These are phyloP conservation scores for Eristalinus aeneus DNA, from an alignment of 2,888 invertebrate genomes.

Conservation along the genomic window DNA sequence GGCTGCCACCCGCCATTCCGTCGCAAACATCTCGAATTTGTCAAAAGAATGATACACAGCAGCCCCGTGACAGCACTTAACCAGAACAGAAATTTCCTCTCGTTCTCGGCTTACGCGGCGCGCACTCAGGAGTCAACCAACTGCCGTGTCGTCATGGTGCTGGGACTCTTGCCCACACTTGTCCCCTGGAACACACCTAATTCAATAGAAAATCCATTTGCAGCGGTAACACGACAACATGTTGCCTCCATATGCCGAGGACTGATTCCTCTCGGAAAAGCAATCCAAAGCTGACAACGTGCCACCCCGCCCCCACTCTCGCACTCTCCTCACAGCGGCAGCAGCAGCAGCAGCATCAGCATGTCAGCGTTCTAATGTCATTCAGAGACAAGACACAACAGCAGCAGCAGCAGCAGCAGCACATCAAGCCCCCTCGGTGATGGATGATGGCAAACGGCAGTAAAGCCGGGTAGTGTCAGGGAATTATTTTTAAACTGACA, in stretches of 20 bases:
- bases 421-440: neutral
- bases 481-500: constrained; percentile 69
- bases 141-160: neutral
- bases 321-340: constrained; percentile 1
- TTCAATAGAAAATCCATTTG: constrained; percentile 59
- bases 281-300: constrained; percentile 44
- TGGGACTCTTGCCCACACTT: constrained; percentile 13
- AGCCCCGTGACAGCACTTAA: neutral
- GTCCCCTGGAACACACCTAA: constrained; percentile 21
- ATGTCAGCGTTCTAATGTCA: constrained; percentile 60
- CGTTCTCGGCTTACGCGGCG: neutral
- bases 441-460: neutral
- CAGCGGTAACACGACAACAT: constrained; percentile 50
- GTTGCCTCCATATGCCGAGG: constrained; percentile 54
- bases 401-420: constrained; percentile 32
- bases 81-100: neutral
- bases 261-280: constrained; percentile 5
- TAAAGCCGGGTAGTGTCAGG: constrained; percentile 26
- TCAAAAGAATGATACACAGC: neutral
- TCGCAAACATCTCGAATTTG: neutral
- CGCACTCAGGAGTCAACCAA: constrained; percentile 30
- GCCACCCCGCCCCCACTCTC: neutral
- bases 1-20: neutral
- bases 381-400: constrained; percentile 48
- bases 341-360: too few species aligned